These are phyloP conservation scores for Saiga tatarica DNA, from an alignment of 2,113 vertebrate genomes.

Conservation along the genomic window DNA sequence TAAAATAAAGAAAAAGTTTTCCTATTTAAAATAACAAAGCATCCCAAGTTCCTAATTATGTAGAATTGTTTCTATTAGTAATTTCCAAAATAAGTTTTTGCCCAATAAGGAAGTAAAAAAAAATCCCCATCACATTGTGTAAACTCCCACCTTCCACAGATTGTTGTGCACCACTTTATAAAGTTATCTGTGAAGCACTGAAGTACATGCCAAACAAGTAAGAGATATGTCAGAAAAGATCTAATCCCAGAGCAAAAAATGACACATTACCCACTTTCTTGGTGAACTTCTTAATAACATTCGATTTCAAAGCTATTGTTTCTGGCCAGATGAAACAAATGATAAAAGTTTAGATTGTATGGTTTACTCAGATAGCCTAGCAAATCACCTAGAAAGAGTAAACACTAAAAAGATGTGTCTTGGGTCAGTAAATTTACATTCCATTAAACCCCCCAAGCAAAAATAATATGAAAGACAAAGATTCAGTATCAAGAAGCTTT, in stretches of 20 bases:
- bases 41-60: background rate
- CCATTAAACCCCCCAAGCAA: background rate
- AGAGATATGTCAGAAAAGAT: conserved; percentile 10
- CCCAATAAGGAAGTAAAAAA: background rate
- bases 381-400: conserved; percentile 24
- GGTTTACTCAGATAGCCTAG: background rate
- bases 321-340: conserved; percentile 19
- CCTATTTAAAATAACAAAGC: background rate
- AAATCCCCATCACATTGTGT: background rate
- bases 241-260: background rate
- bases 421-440: background rate
- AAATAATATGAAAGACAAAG: conserved; percentile 12
- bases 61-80: background rate
- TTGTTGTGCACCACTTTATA: background rate
- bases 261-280: background rate
- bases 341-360: background rate
- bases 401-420: background rate
- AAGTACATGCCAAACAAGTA: background rate
- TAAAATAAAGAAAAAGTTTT: conserved; percentile 24
- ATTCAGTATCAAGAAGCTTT: background rate
- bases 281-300: conserved; percentile 31
- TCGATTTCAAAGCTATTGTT: conserved; percentile 7
- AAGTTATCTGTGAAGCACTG: background rate
- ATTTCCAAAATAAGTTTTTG: conserved; percentile 24
- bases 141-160: background rate